A percentile compares a stretch with the other conserved stretches of the same genome.
These are phyloP conservation scores for Acromyrmex echinatior DNA, from an alignment of 1,140 invertebrate genomes.

Conservation along the genomic window DNA sequence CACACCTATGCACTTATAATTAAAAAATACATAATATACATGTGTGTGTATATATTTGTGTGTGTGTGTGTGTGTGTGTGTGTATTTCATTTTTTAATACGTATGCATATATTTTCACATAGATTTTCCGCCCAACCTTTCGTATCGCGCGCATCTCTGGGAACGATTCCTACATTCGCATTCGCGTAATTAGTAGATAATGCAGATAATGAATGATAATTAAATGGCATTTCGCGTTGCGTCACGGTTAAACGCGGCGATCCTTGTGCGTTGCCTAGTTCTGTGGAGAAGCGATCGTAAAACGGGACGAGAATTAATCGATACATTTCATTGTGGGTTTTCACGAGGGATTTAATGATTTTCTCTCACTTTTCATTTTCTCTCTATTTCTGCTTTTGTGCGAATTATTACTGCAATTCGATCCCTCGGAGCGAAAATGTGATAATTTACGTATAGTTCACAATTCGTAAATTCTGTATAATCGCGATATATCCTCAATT, in stretches of 20 bases:
- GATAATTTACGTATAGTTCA: slow-evolving; percentile 5
- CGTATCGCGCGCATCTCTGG: background rate
- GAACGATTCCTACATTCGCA: slow-evolving; percentile 45
- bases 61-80: too few relatives aligned
- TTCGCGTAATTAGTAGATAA: slow-evolving; percentile 61
- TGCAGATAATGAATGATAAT: slow-evolving; percentile 61
- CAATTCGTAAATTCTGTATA: background rate
- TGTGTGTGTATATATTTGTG: too few relatives aligned
- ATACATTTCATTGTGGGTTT: slow-evolving; percentile 18
- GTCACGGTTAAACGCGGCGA: slow-evolving; percentile 61
- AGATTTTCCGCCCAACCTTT: slow-evolving; percentile 20
- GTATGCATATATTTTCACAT: background rate
- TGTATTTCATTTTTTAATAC: background rate
- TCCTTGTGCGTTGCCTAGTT: slow-evolving; percentile 57
- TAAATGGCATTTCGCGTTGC: slow-evolving; percentile 61
- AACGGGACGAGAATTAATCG: slow-evolving; percentile 46
- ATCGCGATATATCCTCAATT: background rate
- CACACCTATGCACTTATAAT: background rate
- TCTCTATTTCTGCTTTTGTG: background rate
- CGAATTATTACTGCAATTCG: background rate
- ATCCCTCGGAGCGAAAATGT: background rate
- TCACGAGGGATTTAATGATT: slow-evolving; percentile 14
- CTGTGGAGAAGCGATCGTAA: slow-evolving; percentile 24
- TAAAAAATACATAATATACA: background rate
- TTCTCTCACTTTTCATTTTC: background rate